phyloP scores from a whole-genome alignment of 2,888 invertebrate species.

The Pediacus dermestoides region DNA sequence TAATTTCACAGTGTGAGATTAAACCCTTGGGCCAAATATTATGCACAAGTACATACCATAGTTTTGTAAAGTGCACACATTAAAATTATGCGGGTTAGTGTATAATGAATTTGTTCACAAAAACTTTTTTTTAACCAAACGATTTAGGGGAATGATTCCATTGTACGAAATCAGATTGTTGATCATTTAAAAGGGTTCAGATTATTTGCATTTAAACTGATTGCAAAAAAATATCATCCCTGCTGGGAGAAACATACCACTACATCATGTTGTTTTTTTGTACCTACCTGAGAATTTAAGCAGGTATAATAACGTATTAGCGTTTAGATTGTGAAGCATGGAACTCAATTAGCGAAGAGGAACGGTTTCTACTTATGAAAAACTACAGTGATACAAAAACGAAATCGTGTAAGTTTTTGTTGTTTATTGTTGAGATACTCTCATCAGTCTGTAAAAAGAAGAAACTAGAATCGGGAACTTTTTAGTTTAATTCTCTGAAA shows the following conservation, averaged over 20 bases:
- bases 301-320: no score
- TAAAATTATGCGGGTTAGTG: constrained; percentile 29
- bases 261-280: constrained; percentile 7
- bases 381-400: no score
- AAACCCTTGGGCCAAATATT: constrained; percentile 15
- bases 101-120: constrained; percentile 22
- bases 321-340: no score
- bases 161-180: constrained; percentile 24
- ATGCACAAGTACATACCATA: not conserved
- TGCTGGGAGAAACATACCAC: constrained; percentile 19
- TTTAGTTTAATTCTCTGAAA: no score
- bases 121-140: constrained; percentile 15
- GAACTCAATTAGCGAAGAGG: no score
- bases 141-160: constrained; percentile 1
- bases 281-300: no score
- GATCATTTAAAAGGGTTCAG: constrained; percentile 31
- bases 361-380: no score
- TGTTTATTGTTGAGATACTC: no score
- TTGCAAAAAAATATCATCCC: constrained; percentile 11
- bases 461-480: no score
- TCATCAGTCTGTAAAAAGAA: no score
- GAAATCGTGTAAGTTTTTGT: no score
- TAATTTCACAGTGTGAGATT: constrained; percentile 40
- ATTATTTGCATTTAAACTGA: constrained; percentile 24
- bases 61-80: not conserved